Percentiles rank a stretch among this genome's conserved stretches.
phyloP scores from a whole-genome alignment of 2,797 vertebrate species.

The Channa striata region DNA sequence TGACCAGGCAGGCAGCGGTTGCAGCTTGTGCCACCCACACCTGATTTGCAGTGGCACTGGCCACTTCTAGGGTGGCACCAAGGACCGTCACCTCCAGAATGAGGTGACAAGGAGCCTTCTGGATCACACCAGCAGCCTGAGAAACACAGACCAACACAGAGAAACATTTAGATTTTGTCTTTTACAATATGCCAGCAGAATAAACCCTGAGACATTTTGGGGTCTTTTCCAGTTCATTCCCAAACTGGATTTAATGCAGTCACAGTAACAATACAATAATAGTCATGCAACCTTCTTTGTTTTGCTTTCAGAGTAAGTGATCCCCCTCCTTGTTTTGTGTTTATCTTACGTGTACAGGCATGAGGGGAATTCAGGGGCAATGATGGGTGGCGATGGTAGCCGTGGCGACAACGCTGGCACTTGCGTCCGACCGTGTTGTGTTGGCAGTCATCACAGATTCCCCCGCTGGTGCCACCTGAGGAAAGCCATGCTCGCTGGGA shows the following conservation, averaged over 20 bases:
- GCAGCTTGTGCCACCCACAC: slow-evolving; percentile 86
- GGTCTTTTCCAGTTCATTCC: background rate
- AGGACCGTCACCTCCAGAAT: slow-evolving; percentile 62
- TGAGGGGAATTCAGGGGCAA: slow-evolving; percentile 82
- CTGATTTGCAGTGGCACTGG: slow-evolving; percentile 90
- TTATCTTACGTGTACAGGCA: slow-evolving; percentile 87
- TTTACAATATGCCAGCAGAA: slow-evolving; percentile 34
- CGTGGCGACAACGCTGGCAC: slow-evolving; percentile 89
- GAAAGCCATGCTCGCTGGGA: slow-evolving; percentile 86
- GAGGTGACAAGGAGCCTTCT: slow-evolving; percentile 79
- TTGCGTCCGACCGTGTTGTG: slow-evolving; percentile 89
- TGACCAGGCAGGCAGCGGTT: slow-evolving; percentile 86
- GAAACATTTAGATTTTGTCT: background rate
- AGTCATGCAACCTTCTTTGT: background rate
- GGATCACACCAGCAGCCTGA: slow-evolving; percentile 90
- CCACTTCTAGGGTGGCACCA: slow-evolving; percentile 90
- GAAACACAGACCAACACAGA: slow-evolving; percentile 22
- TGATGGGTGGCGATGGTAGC: slow-evolving; percentile 84
- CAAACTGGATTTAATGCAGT: background rate
- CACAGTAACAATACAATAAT: background rate
- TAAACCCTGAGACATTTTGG: slow-evolving; percentile 14
- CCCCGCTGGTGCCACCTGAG: slow-evolving; percentile 85
- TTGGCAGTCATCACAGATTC: slow-evolving; percentile 87
- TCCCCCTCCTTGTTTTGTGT: background rate
- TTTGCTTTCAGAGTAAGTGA: background rate